A percentile compares a stretch with the other conserved stretches of the same genome.
Conservation (phyloP, 2,797 vertebrate species). For the Toxotes lorentzi region DNA sequence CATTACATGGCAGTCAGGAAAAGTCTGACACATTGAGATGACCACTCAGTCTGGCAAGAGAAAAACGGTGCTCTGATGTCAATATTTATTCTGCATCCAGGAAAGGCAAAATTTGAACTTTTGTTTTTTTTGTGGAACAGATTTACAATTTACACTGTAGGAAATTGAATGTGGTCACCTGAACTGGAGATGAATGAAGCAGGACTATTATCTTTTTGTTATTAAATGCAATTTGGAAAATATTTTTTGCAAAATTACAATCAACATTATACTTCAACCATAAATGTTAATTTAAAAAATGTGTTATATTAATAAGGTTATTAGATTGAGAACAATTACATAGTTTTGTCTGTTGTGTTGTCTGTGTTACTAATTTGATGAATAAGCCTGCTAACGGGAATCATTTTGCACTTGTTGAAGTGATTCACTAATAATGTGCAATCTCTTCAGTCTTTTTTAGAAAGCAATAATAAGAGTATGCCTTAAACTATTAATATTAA, state of each 20-base stretch:
- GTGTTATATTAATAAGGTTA: slow-evolving; percentile 4
- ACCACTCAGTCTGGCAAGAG: slow-evolving; percentile 9
- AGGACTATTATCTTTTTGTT: background rate
- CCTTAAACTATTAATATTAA: background rate
- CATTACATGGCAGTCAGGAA: slow-evolving; percentile 45
- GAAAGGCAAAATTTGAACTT: background rate
- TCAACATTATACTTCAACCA: background rate
- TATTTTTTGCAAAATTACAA: background rate
- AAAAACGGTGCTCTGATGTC: slow-evolving; percentile 14
- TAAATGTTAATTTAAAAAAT: no score
- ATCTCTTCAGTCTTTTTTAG: background rate
- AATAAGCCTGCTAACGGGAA: background rate
- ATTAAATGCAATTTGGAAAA: slow-evolving; percentile 1
- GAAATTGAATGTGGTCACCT: background rate
- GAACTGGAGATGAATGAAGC: background rate
- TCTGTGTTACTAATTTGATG: background rate
- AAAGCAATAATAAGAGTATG: background rate
- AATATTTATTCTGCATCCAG: slow-evolving; percentile 47
- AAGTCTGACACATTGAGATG: slow-evolving; percentile 37
- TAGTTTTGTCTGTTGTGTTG: background rate
- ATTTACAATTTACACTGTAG: background rate
- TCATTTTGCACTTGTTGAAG: background rate
- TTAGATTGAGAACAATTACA: background rate
- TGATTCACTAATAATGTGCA: background rate
- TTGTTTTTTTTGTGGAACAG: background rate